Percentiles rank a stretch among this genome's conserved stretches.
phyloP scores from a whole-genome alignment of 2,888 invertebrate genomes.

The Coelinius sp. region DNA sequence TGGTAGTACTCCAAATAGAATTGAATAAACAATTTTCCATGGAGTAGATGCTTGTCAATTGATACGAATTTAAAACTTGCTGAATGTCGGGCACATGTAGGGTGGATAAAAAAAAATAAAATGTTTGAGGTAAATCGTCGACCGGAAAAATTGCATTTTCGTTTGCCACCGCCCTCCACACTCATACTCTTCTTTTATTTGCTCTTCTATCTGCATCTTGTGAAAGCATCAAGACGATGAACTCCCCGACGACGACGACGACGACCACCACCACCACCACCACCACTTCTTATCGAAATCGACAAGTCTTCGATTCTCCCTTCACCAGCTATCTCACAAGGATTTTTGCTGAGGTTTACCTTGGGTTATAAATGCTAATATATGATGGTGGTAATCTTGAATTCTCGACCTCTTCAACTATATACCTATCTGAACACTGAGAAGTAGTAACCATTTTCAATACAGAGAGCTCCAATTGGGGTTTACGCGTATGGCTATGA shows the following conservation, averaged over 20 bases:
- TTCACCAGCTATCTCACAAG: constrained; percentile 53
- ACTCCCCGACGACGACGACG: constrained; percentile 17
- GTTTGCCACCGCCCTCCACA: constrained; percentile 24
- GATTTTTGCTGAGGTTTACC: constrained; percentile 34
- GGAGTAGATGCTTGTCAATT: constrained; percentile 60
- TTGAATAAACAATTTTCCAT: constrained; percentile 69
- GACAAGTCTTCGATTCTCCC: constrained; percentile 41
- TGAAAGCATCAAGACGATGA: constrained; percentile 18
- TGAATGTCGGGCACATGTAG: constrained; percentile 43
- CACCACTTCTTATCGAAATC: constrained; percentile 32
- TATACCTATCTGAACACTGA: constrained; percentile 22
- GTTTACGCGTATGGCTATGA: constrained; percentile 40
- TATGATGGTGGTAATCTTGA: constrained; percentile 46
- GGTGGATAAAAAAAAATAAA: constrained; percentile 54
- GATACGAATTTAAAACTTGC: constrained; percentile 67
- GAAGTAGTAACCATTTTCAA: constrained; percentile 42
- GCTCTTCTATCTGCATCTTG: constrained; percentile 14
- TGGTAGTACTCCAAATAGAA: constrained; percentile 61
- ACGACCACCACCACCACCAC: too few species aligned
- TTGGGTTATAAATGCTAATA: constrained; percentile 65
- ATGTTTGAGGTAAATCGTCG: constrained; percentile 51
- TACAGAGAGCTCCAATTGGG: constrained; percentile 41
- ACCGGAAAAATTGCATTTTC: constrained; percentile 66
- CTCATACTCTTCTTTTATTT: constrained; percentile 3
- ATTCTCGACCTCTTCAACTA: neutral